A percentile compares a stretch with the other conserved stretches of the same genome.
These are phyloP conservation scores for Scarus forsteni DNA, from an alignment of 2,797 vertebrate genomes.

Conservation along the genomic window DNA sequence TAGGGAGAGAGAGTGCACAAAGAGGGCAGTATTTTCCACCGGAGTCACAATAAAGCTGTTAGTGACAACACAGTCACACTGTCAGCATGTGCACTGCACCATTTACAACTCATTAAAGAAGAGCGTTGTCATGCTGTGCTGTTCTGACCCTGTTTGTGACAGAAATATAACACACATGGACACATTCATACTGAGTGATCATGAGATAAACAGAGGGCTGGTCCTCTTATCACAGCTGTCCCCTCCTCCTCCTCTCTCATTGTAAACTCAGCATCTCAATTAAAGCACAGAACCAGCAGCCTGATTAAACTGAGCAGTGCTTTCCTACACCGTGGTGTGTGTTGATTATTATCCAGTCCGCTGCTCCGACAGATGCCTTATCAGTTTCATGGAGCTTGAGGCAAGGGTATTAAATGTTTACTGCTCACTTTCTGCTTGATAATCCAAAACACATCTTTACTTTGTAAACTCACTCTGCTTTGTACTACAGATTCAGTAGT, in stretches of 20 bases:
- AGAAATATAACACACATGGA: constrained; percentile 15
- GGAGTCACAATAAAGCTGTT: constrained; percentile 38
- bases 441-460: background rate
- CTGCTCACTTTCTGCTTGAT: background rate
- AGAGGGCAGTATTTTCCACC: constrained; percentile 57
- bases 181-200: constrained; percentile 20
- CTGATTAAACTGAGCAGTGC: constrained; percentile 55
- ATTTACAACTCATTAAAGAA: constrained; percentile 59
- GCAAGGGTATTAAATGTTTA: constrained; percentile 7
- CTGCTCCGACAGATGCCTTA: constrained; percentile 34
- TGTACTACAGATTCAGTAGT: constrained; percentile 3
- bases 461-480: background rate
- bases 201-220: constrained; percentile 35
- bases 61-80: constrained; percentile 42
- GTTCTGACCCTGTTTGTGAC: constrained; percentile 40
- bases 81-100: constrained; percentile 45
- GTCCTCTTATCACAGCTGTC: constrained; percentile 36
- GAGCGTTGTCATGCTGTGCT: constrained; percentile 50
- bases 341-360: constrained; percentile 28
- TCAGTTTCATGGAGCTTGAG: constrained; percentile 29
- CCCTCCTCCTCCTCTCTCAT: constrained; percentile 39
- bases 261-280: constrained; percentile 56
- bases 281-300: constrained; percentile 52
- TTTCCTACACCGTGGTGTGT: constrained; percentile 38
- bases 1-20: constrained; percentile 20